phyloP scores from a whole-genome alignment of 2,888 invertebrate species.

The Notodonta ziczac region DNA sequence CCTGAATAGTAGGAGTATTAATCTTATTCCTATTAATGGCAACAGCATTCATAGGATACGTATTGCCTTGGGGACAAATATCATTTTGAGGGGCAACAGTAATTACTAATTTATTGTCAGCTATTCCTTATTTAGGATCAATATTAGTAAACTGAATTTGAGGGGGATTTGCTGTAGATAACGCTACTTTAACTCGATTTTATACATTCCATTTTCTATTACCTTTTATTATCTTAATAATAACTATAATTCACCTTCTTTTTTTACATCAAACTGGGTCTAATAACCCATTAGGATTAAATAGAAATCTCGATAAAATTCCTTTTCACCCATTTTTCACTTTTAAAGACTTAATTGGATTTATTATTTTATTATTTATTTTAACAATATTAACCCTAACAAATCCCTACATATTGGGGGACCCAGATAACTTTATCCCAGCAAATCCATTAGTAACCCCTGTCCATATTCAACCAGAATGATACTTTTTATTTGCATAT shows the following conservation, averaged over 20 bases:
- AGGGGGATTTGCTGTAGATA: constrained; percentile 90
- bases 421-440: constrained; percentile 90
- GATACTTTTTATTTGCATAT: constrained; percentile 93
- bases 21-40: constrained; percentile 88
- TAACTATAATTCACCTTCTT: constrained; percentile 87
- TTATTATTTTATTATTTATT: constrained; percentile 81
- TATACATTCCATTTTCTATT: constrained; percentile 90
- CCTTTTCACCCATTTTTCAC: constrained; percentile 88
- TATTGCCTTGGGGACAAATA: constrained; percentile 92
- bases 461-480: constrained; percentile 92
- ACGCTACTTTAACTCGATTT: constrained; percentile 90
- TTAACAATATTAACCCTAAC: constrained; percentile 81
- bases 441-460: constrained; percentile 89
- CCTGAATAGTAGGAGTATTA: constrained; percentile 87
- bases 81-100: constrained; percentile 92
- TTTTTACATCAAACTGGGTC: constrained; percentile 89
- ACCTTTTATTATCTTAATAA: constrained; percentile 87
- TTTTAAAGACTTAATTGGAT: constrained; percentile 86
- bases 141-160: constrained; percentile 89
- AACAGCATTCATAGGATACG: constrained; percentile 91
- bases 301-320: constrained; percentile 88
- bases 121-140: constrained; percentile 88
- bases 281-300: constrained; percentile 86
- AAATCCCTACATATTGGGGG: constrained; percentile 86
- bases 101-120: constrained; percentile 90